phyloP scores from a whole-genome alignment of 2,113 vertebrate species.

The Cryptoleucopteryx plumbea region DNA sequence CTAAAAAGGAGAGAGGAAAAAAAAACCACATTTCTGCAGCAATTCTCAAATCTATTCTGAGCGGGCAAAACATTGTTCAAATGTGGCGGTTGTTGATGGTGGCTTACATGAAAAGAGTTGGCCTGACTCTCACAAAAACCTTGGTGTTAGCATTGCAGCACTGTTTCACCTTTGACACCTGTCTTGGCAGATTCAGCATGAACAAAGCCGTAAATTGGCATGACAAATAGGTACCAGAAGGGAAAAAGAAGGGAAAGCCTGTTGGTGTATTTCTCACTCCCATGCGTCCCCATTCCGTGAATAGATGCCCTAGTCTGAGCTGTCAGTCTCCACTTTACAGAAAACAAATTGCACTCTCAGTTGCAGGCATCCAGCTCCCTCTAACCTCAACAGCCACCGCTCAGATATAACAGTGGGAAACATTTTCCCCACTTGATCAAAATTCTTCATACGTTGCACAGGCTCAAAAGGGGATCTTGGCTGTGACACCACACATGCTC shows the following conservation, averaged over 20 bases:
- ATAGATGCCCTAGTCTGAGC: neutral
- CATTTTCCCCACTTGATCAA: neutral
- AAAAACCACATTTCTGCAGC: neutral
- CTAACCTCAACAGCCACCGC: neutral
- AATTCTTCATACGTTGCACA: neutral
- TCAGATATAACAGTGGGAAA: neutral
- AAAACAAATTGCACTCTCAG: neutral
- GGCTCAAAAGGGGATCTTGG: neutral
- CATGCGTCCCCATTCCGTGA: rapidly evolving
- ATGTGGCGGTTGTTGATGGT: neutral
- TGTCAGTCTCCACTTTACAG: neutral
- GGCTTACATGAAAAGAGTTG: neutral
- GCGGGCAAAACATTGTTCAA: neutral
- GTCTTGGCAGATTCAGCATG: neutral
- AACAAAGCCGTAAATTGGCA: neutral
- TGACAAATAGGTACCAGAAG: neutral
- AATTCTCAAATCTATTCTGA: neutral
- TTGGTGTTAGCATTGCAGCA: neutral
- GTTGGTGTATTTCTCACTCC: neutral
- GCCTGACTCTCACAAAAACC: neutral
- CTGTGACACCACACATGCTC: neutral
- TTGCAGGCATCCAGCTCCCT: neutral
- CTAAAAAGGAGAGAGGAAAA: neutral
- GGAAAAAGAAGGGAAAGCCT: neutral
- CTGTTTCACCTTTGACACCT: neutral